Percentiles rank a stretch among this genome's conserved stretches.
Conservation (phyloP, 2,113 vertebrate species). For the Paracanthobrama guichenoti region DNA sequence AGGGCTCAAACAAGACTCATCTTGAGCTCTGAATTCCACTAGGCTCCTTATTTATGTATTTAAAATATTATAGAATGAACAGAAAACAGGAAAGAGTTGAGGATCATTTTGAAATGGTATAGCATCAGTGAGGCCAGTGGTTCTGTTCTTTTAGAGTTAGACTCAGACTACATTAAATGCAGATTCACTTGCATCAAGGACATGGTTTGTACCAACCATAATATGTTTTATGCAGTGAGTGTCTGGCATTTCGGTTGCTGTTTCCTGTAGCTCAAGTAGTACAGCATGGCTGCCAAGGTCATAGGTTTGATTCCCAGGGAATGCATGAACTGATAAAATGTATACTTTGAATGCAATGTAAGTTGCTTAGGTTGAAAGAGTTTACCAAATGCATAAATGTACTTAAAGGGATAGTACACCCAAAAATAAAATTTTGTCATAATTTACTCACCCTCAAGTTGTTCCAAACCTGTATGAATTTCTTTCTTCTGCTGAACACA, state of each 20-base stretch:
- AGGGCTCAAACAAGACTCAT: constrained; percentile 8
- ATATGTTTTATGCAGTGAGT: background rate
- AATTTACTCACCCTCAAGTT: too few species aligned
- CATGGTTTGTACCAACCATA: background rate
- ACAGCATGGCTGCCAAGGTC: too few species aligned
- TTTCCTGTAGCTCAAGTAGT: too few species aligned
- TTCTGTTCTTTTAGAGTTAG: background rate
- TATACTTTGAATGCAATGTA: too few species aligned
- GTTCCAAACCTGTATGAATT: too few species aligned
- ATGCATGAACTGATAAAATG: too few species aligned
- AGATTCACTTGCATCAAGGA: background rate
- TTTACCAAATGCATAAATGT: too few species aligned
- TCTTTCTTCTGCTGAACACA: too few species aligned
- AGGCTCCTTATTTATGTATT: background rate
- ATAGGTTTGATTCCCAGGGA: too few species aligned
- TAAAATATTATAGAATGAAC: background rate
- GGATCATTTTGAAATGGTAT: background rate
- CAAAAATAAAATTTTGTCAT: too few species aligned
- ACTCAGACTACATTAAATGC: background rate
- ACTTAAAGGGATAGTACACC: too few species aligned
- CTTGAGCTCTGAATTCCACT: background rate
- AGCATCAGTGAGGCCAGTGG: background rate
- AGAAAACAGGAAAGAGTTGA: background rate
- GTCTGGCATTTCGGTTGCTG: background rate
- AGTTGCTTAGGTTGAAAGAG: too few species aligned